Conservation (phyloP, 2,797 vertebrate genomes). For the Rhinoraja longicauda region DNA sequence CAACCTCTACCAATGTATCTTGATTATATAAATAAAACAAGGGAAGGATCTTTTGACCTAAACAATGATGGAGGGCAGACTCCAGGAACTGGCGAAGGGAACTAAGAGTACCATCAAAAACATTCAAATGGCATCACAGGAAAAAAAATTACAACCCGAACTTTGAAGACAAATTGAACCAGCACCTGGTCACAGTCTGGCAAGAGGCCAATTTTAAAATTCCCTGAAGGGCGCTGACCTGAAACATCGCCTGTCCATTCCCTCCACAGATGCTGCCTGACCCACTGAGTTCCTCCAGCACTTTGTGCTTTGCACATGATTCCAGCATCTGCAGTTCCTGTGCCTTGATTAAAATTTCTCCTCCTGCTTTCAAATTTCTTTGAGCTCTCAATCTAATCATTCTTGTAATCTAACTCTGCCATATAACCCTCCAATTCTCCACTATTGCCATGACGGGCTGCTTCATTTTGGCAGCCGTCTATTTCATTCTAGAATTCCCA, state of each 20-base stretch:
- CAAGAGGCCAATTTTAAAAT: not conserved
- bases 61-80: not conserved
- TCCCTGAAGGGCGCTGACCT: not conserved
- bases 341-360: not conserved
- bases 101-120: not conserved
- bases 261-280: too few species aligned
- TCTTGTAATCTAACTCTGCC: not conserved
- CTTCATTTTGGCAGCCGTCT: too few species aligned
- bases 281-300: too few species aligned
- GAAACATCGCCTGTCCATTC: too few species aligned
- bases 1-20: not conserved
- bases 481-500: too few species aligned
- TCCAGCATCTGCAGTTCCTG: too few species aligned
- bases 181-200: not conserved
- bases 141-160: not conserved
- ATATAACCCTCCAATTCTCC: not conserved
- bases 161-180: not conserved
- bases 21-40: not conserved
- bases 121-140: too few species aligned
- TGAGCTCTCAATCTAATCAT: not conserved
- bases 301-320: too few species aligned
- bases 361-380: not conserved
- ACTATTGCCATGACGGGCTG: not conserved
- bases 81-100: not conserved
- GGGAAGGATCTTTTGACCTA: not conserved